Percentiles rank a stretch among this genome's conserved stretches.
Conservation (phyloP, 1,140 invertebrate genomes). For the Calephelis virginiensis region DNA sequence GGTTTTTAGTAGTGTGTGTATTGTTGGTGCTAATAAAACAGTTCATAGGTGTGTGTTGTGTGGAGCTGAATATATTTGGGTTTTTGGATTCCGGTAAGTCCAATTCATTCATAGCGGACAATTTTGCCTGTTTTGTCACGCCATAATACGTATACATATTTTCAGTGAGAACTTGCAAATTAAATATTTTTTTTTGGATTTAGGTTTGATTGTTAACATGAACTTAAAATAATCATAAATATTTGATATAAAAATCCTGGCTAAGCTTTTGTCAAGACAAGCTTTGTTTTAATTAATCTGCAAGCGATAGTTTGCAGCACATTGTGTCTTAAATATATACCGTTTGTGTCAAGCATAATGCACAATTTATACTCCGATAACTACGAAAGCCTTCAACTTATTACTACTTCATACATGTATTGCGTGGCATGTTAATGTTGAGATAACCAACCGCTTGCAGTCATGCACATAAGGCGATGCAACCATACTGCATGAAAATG, state of each 20-base stretch:
- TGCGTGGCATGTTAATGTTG: slow-evolving; percentile 26
- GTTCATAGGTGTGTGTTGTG: too few species aligned
- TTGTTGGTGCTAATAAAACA: too few species aligned
- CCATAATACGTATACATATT: too few species aligned
- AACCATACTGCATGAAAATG: slow-evolving; percentile 3
- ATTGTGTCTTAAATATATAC: slow-evolving; percentile 20
- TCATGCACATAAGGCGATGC: slow-evolving; percentile 55
- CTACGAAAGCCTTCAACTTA: slow-evolving; percentile 44
- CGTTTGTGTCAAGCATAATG: slow-evolving; percentile 30
- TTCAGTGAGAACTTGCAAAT: too few species aligned
- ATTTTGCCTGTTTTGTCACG: too few species aligned
- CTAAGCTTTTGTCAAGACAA: slow-evolving; percentile 9
- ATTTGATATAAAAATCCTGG: neutral
- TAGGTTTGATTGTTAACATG: too few species aligned
- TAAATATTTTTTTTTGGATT: too few species aligned
- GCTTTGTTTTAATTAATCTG: slow-evolving; percentile 15
- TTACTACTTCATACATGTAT: slow-evolving; percentile 33
- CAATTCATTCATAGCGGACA: too few species aligned
- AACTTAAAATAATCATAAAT: neutral
- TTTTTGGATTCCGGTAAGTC: too few species aligned
- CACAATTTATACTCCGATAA: slow-evolving; percentile 29
- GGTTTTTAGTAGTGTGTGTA: too few species aligned
- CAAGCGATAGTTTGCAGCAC: slow-evolving; percentile 39
- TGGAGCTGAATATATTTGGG: too few species aligned
- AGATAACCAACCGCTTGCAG: slow-evolving; percentile 41